A percentile compares a stretch with the other conserved stretches of the same genome.
Evolutionary conservation across 2,888 invertebrate genomes (phyloP).

Genomic region (Sminthurinus aureus): DNA sequence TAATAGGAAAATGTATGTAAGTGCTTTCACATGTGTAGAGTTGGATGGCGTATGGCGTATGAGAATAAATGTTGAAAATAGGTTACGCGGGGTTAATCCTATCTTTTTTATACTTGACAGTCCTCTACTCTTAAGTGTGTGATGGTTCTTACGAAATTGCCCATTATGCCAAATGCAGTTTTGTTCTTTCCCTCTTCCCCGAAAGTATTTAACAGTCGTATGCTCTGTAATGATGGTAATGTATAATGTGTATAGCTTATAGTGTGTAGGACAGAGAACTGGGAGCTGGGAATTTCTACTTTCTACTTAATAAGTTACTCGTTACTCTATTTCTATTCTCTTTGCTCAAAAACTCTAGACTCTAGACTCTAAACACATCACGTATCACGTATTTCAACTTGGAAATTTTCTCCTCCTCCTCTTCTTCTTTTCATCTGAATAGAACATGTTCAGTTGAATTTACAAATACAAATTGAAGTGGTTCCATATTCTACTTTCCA

Average conservation of each 20-base stretch:
- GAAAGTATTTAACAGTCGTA: not conserved
- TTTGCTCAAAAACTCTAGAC: too few relatives aligned
- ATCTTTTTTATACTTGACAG: constrained; percentile 9
- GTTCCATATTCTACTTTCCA: too few relatives aligned
- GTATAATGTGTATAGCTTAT: not conserved
- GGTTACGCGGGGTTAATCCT: not conserved
- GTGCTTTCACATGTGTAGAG: not conserved
- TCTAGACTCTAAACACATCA: too few relatives aligned
- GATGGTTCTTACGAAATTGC: not conserved
- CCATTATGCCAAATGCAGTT: constrained; percentile 26
- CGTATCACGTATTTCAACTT: not conserved
- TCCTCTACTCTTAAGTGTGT: not conserved
- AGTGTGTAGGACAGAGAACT: too few relatives aligned
- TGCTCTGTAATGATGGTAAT: not conserved
- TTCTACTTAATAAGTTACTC: too few relatives aligned
- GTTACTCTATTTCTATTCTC: too few relatives aligned
- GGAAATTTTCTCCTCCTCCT: not conserved
- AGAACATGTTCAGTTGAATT: too few relatives aligned
- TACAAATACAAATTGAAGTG: too few relatives aligned
- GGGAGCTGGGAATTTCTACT: too few relatives aligned
- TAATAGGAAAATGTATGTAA: too few relatives aligned
- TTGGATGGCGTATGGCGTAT: not conserved
- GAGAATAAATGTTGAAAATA: not conserved
- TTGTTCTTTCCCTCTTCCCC: not conserved
- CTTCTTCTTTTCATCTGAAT: too few relatives aligned